Evolutionary conservation across 2,113 vertebrate species (phyloP), one percentile per base, ranked within the genome.

Genomic region (Microtus montanus): DNA sequence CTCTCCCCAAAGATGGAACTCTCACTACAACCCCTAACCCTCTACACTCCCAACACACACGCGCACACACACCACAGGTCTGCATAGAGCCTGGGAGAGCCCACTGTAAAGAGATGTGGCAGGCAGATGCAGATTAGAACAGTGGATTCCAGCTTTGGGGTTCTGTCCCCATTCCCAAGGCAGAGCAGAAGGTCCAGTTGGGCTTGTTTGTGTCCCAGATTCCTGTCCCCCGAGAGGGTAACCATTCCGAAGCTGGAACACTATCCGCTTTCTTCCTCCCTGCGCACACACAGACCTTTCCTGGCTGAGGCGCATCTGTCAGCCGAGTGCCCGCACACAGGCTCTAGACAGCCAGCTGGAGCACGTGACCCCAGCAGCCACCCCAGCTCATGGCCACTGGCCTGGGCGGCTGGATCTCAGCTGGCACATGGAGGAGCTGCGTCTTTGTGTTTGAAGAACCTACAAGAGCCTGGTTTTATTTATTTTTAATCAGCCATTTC

Each of bases 401-500:
- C 33, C 35, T 2, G 33, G 35, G 47, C 12, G 4, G 64, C 83
- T 15, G 77, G 22, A 89, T 86, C 87, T 77, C 52, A 35, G 95
- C 97, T 78, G 87, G 96, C 95, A 89, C 96, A 95, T 95, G 93
- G 95, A 93, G 71, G 89, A 84, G 95, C 0, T 54, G 11, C 66
- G 92, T 74, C 54, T 33, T 54, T 77, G 38, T 4, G 13, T 75
- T 19, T 75, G 78, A 58, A 96, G 58, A 95, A 96, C 96, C 94
- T 82, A 92, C 86, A 91, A 73, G 79, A 92, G 93, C 96, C 97
- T 96, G 92, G 97, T 98, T 97, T 98, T 98, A 97, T 98, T 98
- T 98, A 98, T 98, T 98, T 98, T 97, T 98, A 98, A 95, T 97
- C 97, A 97, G 96, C 97, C 97, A 92, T 98, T 98, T 94, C 96